phyloP scores from a whole-genome alignment of 1,140 invertebrate genomes.

The Phymastichus coffea region DNA sequence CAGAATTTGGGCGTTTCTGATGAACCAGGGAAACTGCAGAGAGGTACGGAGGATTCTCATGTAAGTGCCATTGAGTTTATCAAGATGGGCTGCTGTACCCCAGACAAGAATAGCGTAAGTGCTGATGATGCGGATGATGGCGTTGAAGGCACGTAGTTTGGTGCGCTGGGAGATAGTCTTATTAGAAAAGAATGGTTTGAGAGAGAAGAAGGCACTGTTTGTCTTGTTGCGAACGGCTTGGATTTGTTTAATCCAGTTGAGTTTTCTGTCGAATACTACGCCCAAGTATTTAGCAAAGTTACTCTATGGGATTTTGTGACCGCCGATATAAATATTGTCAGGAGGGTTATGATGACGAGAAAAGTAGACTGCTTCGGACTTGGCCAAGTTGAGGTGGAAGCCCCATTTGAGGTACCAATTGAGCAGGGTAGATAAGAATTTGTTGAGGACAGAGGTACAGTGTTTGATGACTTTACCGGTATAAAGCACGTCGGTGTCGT shows the following conservation, averaged over 20 bases:
- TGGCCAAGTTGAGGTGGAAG: constrained; percentile 2
- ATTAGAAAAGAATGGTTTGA: constrained; percentile 20
- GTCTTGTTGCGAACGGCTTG: no score
- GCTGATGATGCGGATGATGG: constrained; percentile 20
- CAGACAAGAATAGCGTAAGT: constrained; percentile 24
- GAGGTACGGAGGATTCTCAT: background rate
- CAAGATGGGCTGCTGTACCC: constrained; percentile 7
- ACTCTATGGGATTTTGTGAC: background rate
- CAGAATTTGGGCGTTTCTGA: constrained; percentile 14
- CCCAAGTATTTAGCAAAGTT: constrained; percentile 9
- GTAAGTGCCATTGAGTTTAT: constrained; percentile 12
- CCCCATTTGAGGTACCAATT: constrained; percentile 9
- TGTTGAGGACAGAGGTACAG: background rate
- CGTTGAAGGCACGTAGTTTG: constrained; percentile 15
- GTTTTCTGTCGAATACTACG: no score
- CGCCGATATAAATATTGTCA: background rate
- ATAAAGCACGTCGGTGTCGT: background rate
- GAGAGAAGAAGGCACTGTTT: constrained; percentile 12
- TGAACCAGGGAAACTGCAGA: constrained; percentile 17
- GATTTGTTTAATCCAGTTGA: no score
- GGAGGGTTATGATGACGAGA: background rate
- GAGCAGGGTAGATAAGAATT: no score
- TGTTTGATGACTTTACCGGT: background rate
- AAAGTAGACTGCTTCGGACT: constrained; percentile 7
- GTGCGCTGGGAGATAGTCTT: background rate